These are phyloP conservation scores for Idaea biselata DNA, from an alignment of 2,888 invertebrate species.

Conservation along the genomic window DNA sequence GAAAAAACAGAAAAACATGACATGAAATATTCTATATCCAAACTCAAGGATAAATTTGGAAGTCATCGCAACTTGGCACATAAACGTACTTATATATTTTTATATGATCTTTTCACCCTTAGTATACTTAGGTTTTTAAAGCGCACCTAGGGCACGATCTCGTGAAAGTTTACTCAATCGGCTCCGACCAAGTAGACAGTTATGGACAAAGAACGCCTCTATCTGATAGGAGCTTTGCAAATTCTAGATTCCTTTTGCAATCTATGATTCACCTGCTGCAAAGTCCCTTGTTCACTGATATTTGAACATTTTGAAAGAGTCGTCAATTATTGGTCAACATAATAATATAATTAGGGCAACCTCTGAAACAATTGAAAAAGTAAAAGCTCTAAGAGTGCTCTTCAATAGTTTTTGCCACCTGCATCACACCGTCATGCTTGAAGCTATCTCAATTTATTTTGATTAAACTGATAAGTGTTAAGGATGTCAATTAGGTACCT, in stretches of 20 bases:
- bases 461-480: background rate
- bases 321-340: too few species aligned
- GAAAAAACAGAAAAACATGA: constrained; percentile 48
- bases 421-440: background rate
- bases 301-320: background rate
- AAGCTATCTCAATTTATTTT: background rate
- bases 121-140: background rate
- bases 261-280: background rate
- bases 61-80: constrained; percentile 46
- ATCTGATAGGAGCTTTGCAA: background rate
- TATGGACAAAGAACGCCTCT: background rate
- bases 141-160: too few species aligned
- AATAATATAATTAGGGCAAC: too few species aligned
- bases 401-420: too few species aligned
- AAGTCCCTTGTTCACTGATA: background rate
- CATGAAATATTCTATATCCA: constrained; percentile 25
- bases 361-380: too few species aligned
- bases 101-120: background rate
- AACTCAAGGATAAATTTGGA: constrained; percentile 52
- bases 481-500: background rate
- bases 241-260: background rate
- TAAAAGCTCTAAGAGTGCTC: too few species aligned
- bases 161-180: too few species aligned
- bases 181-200: too few species aligned
- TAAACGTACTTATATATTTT: constrained; percentile 41